phyloP scores from a whole-genome alignment of 23 tunicate genomes.

The Styela plicata region DNA sequence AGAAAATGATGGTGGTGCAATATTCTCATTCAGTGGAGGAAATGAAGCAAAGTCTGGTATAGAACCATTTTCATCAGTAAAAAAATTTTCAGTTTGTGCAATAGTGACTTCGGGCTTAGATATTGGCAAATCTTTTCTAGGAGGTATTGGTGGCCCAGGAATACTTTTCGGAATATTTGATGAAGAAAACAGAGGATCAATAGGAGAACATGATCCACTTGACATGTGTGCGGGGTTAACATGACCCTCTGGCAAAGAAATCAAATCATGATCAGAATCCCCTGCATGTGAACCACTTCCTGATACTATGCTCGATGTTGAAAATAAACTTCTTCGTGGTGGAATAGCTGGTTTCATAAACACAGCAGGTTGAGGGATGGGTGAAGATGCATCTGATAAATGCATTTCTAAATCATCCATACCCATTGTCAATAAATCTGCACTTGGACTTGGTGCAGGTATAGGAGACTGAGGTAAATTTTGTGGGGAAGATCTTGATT shows the following conservation, averaged over 20 bases:
- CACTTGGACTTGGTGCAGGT: constrained; percentile 5
- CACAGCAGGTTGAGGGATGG: background rate
- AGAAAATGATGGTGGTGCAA: background rate
- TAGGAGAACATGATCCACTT: background rate
- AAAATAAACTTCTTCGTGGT: constrained; percentile 21
- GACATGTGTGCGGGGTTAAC: constrained; percentile 16
- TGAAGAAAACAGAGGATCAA: background rate
- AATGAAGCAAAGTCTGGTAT: background rate
- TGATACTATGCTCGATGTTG: background rate
- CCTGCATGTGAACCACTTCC: background rate
- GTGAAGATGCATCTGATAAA: background rate
- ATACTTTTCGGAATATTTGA: background rate
- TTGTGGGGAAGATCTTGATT: constrained; percentile 6
- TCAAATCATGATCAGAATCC: constrained; percentile 11
- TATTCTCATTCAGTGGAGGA: background rate
- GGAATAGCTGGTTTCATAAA: constrained; percentile 24
- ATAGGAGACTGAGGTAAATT: background rate
- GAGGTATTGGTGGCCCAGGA: constrained; percentile 23
- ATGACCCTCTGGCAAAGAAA: constrained; percentile 21
- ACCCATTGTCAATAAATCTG: constrained; percentile 21
- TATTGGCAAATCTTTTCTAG: constrained; percentile 6
- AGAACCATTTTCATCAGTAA: background rate
- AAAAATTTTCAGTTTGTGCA: background rate
- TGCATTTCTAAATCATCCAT: constrained; percentile 26
- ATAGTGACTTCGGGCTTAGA: background rate